Evolutionary conservation across 53 echinoderm and acorn worm genomes (phyloP).

Genomic region (Astropecten irregularis): DNA sequence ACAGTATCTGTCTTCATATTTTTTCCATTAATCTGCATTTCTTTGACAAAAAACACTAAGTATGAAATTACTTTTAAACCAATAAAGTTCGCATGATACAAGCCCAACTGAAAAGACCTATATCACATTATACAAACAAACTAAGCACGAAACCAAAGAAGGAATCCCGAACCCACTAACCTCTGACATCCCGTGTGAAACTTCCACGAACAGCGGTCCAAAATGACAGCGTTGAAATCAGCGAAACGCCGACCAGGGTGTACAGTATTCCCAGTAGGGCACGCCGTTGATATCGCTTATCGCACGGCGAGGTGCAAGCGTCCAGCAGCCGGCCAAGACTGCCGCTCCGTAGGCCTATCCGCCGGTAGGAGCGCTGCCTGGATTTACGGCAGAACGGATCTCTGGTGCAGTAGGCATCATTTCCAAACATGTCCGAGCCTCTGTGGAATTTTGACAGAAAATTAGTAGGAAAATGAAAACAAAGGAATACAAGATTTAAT

Average conservation of each 20-base stretch:
- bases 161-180: neutral
- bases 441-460: too few species aligned
- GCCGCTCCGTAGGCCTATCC: neutral
- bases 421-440: neutral
- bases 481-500: too few species aligned
- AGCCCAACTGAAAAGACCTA: too few species aligned
- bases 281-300: neutral
- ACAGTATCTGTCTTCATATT: too few species aligned
- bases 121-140: too few species aligned
- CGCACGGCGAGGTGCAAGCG: neutral
- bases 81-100: too few species aligned
- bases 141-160: too few species aligned
- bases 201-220: neutral
- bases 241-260: neutral
- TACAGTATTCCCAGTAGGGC: neutral
- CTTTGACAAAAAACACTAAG: too few species aligned
- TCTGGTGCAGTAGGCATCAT: neutral
- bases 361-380: neutral
- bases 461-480: too few species aligned
- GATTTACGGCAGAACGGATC: neutral
- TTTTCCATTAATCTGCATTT: too few species aligned
- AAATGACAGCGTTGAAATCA: neutral
- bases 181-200: neutral
- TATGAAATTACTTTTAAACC: too few species aligned
- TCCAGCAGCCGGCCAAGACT: neutral